Conservation (phyloP, 2,113 vertebrate genomes). For the Trachemys scripta region DNA sequence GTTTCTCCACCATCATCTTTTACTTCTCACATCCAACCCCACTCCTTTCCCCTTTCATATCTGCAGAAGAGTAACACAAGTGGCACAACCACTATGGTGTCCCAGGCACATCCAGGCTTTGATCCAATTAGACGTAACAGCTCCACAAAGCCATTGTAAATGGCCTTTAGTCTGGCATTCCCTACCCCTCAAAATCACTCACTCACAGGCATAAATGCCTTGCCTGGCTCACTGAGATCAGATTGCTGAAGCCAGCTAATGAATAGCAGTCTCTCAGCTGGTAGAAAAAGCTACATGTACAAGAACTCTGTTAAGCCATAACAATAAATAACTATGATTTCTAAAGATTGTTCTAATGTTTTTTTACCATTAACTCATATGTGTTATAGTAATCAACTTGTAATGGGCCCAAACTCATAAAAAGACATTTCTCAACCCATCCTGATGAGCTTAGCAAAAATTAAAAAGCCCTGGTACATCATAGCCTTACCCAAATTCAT, state of each 20-base stretch:
- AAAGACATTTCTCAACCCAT: slow-evolving; percentile 31
- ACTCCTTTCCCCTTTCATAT: neutral
- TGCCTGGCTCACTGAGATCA: neutral
- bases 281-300: neutral
- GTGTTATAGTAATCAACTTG: slow-evolving; percentile 5
- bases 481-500: neutral
- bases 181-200: neutral
- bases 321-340: slow-evolving; percentile 6
- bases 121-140: neutral
- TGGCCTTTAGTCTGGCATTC: fast-evolving
- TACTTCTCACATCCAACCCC: neutral
- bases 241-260: neutral
- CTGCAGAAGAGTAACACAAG: neutral
- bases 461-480: neutral
- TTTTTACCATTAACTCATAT: slow-evolving; percentile 40
- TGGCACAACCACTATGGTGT: neutral
- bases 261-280: neutral
- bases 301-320: slow-evolving; percentile 15
- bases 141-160: neutral
- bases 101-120: neutral
- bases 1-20: neutral
- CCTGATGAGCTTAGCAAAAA: neutral
- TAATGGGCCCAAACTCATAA: neutral
- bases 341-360: slow-evolving; percentile 7
- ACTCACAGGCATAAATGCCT: neutral